These are phyloP conservation scores for Ichneumon xanthorius DNA, from an alignment of 2,888 invertebrate species.

Conservation along the genomic window DNA sequence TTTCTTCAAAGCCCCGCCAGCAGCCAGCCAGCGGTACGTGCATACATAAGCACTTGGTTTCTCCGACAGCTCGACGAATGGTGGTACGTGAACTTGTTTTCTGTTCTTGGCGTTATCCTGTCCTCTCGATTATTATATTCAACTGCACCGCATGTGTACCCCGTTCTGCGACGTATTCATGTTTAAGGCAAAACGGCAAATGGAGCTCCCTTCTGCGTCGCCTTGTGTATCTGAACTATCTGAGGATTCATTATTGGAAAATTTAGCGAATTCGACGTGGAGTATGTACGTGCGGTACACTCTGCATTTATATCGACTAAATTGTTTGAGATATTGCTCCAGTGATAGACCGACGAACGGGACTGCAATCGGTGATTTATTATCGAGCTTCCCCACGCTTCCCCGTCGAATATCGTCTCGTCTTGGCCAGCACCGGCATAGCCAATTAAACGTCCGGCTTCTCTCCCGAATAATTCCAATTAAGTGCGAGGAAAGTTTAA, in stretches of 20 bases:
- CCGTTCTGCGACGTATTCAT: background rate
- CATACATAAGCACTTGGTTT: constrained; percentile 53
- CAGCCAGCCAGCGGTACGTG: constrained; percentile 40
- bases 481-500: constrained; percentile 75
- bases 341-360: constrained; percentile 5
- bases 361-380: constrained; percentile 53
- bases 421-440: constrained; percentile 58
- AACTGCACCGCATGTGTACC: background rate
- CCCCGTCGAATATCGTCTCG: constrained; percentile 52
- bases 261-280: background rate
- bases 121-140: constrained; percentile 7
- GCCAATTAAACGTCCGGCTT: constrained; percentile 66
- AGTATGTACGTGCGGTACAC: background rate
- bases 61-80: constrained; percentile 16
- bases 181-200: background rate
- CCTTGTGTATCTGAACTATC: background rate
- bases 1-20: constrained; percentile 26
- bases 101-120: constrained; percentile 1
- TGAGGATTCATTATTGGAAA: background rate
- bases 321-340: constrained; percentile 3
- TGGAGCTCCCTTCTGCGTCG: background rate
- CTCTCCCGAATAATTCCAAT: constrained; percentile 74
- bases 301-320: background rate
- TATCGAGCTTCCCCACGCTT: constrained; percentile 26
- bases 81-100: constrained; percentile 13